Base-by-base conservation (phyloP, 1,140 invertebrate genomes). In the Mya arenaria region DNA sequence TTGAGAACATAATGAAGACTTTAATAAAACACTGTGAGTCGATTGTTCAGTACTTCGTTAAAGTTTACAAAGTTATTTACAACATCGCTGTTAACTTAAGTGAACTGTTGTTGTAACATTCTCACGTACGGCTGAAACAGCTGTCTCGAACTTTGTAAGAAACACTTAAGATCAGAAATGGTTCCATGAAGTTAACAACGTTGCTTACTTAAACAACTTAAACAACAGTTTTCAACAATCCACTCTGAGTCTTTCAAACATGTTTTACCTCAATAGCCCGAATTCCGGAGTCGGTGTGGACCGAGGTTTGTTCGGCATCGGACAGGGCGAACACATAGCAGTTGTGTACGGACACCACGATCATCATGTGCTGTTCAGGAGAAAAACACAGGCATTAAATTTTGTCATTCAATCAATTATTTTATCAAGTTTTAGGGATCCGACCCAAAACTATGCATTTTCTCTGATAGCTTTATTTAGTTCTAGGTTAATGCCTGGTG, bases 251-350 rank as follows among this genome's bases (percentile, higher is more conserved):
- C 28, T 4, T 37, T 39, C n/a, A 68, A 68, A 37, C 32, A 68
- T 30, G 32, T 8, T 13, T 32, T 74, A 77, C 74, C 62, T 77
- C 74, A 19, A 77, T 19, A 25, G 74, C 48, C 17, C 36, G 44
- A 17, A 77, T 77, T n/a, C 74, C 74, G 19, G 74, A 58, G 37
- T 77, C 74, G 0, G 74, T 65, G 39, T 77, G 74, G 23, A 77
- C 62, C 4, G 28, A n/a, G 0, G 37, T 10, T 25, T n/a, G 63
- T 34, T 77, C 74, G 1, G 37, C 19, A n/a, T 77, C 62, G 13
- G 39, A 28, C 74, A 77, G 41, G 6, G 74, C 44, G 48, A 65
- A 77, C 8, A 77, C 32, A 34, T 66, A 77, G 37, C 74, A 77
- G 0, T 65, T 52, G 13, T 77, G 37, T n/a, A 28, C 32, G 15